Evolutionary conservation across 2,113 vertebrate species (phyloP).

Genomic region (Catharus minimus): DNA sequence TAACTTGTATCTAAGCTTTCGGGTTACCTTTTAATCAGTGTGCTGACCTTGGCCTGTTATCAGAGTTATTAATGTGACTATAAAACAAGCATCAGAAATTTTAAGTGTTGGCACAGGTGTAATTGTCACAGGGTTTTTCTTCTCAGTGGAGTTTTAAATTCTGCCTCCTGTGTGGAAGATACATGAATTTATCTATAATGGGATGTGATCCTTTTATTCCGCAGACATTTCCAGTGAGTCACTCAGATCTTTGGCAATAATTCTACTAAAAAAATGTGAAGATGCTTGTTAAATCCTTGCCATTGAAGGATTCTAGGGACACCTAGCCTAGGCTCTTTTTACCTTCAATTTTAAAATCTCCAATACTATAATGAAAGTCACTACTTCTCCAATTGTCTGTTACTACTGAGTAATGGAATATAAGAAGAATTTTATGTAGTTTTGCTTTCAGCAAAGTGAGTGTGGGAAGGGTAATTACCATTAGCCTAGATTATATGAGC

Average conservation of each 20-base stretch:
- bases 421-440: neutral
- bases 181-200: neutral
- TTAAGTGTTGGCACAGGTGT: neutral
- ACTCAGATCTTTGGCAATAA: neutral
- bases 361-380: neutral
- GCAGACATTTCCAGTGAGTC: neutral
- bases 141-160: neutral
- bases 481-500: neutral
- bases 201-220: neutral
- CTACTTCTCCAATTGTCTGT: neutral
- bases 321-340: neutral
- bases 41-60: neutral
- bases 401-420: neutral
- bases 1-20: neutral
- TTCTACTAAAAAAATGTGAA: neutral
- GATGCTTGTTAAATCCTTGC: neutral
- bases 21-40: neutral
- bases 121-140: neutral
- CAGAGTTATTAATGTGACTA: neutral
- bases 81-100: neutral
- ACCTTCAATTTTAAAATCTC: neutral
- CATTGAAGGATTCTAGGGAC: neutral
- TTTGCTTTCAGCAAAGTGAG: neutral
- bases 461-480: neutral
- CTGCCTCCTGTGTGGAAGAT: neutral